phyloP scores from a whole-genome alignment of 2,113 vertebrate species.

The Aegithalos caudatus region DNA sequence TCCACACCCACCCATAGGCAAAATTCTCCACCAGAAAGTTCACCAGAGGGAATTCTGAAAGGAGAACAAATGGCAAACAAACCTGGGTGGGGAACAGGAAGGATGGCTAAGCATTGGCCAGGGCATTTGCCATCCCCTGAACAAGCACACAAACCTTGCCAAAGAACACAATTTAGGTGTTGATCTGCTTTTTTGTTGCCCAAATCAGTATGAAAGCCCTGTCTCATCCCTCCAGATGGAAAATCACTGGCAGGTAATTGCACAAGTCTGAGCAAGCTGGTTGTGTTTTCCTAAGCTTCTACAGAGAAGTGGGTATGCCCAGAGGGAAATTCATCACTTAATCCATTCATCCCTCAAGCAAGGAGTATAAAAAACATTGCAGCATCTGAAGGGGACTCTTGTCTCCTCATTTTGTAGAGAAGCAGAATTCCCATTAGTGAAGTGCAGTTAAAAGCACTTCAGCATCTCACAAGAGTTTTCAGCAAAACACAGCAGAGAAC shows the following conservation, averaged over 20 bases:
- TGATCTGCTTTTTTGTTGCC: neutral
- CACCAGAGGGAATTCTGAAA: neutral
- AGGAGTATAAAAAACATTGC: neutral
- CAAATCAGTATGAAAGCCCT: neutral
- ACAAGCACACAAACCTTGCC: neutral
- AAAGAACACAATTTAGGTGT: neutral
- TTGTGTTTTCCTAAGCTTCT: neutral
- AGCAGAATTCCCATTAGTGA: neutral
- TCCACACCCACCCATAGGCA: fast-evolving
- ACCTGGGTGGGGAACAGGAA: neutral
- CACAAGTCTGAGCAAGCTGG: neutral
- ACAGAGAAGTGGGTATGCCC: neutral
- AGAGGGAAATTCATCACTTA: neutral
- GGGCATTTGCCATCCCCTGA: neutral
- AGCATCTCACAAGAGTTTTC: neutral
- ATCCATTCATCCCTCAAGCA: neutral
- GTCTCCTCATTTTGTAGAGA: neutral
- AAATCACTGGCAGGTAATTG: neutral
- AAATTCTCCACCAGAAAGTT: neutral
- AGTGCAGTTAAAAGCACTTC: neutral
- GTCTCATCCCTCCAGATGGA: neutral
- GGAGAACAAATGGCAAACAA: neutral
- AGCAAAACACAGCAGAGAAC: neutral
- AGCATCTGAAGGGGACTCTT: neutral
- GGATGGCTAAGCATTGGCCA: neutral